Evolutionary conservation across 2,797 vertebrate species (phyloP).

Genomic region (Acrocephalus scirpaceus): DNA sequence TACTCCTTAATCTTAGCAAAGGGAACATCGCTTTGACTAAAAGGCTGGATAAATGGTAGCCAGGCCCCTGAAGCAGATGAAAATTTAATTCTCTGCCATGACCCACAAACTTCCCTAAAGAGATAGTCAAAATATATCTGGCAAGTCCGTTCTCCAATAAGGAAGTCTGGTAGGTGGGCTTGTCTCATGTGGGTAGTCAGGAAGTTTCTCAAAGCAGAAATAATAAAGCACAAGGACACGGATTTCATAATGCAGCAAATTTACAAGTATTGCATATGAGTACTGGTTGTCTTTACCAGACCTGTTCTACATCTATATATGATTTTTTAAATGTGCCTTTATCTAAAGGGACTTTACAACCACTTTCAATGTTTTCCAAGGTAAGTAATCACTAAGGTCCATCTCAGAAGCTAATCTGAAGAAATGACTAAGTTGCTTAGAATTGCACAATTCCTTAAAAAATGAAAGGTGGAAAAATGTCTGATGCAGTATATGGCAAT

Average conservation of each 20-base stretch:
- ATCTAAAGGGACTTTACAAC: background rate
- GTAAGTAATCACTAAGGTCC: background rate
- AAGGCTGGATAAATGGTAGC: background rate
- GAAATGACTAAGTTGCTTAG: background rate
- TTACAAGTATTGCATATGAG: background rate
- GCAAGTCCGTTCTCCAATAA: background rate
- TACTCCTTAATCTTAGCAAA: conserved; percentile 4
- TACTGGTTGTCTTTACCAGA: background rate
- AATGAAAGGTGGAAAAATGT: background rate
- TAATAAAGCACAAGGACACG: background rate
- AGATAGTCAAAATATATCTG: background rate
- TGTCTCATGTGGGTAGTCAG: background rate
- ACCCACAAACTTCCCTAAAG: background rate
- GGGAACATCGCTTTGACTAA: background rate
- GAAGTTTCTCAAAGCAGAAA: background rate
- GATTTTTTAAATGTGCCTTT: background rate
- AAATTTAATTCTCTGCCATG: background rate
- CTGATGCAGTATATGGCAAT: background rate
- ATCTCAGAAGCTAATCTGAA: background rate
- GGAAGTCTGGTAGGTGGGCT: background rate
- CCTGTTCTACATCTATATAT: background rate
- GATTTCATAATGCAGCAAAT: background rate
- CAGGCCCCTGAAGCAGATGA: background rate
- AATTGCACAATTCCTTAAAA: background rate
- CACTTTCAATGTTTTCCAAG: background rate